Conservation (phyloP, 1,140 invertebrate genomes). For the Magallana ariakensis region DNA sequence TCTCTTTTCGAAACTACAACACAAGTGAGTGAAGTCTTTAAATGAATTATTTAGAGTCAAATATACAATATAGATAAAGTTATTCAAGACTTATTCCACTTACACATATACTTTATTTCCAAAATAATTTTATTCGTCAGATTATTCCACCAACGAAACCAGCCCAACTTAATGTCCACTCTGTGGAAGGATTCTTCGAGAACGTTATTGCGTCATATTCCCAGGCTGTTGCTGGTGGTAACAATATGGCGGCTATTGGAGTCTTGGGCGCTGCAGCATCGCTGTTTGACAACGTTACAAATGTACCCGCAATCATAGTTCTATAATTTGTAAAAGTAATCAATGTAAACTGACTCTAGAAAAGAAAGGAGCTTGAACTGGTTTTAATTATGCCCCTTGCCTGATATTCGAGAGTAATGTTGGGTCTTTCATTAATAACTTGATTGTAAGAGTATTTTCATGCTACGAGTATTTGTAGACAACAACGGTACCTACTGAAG, state of each 20-base stretch:
- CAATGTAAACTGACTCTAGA: too few relatives aligned
- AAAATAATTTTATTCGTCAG: neutral
- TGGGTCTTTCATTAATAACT: too few relatives aligned
- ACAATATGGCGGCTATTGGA: neutral
- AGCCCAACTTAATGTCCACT: neutral
- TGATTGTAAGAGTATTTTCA: too few relatives aligned
- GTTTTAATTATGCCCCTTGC: too few relatives aligned
- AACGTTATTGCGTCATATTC: neutral
- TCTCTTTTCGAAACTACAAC: neutral
- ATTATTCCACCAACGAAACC: neutral
- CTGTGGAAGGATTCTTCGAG: neutral
- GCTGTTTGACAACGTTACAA: conserved; percentile 7
- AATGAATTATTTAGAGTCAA: too few relatives aligned
- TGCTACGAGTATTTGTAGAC: neutral
- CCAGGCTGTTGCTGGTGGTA: neutral
- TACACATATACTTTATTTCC: neutral
- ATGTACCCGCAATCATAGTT: neutral
- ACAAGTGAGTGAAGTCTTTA: neutral
- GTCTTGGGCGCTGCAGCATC: neutral
- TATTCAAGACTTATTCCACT: neutral
- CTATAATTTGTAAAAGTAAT: too few relatives aligned
- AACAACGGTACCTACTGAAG: neutral
- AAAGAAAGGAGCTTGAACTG: too few relatives aligned
- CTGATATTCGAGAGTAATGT: too few relatives aligned
- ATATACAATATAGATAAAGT: too few relatives aligned